phyloP scores from a whole-genome alignment of 2,797 vertebrate genomes.

The Australoheros facetus region DNA sequence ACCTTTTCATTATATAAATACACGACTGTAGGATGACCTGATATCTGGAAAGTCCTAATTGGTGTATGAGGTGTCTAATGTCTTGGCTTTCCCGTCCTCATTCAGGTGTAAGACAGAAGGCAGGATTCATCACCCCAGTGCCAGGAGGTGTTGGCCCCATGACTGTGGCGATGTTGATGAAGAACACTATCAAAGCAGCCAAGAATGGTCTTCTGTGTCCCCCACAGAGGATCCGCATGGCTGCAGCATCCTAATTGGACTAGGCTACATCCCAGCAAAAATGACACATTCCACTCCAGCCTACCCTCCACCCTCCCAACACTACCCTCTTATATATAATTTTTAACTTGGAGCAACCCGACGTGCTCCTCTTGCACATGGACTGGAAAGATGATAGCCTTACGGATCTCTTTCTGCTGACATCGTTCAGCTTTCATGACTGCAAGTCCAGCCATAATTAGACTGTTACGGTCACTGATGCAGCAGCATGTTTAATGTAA shows the following conservation, averaged over 20 bases:
- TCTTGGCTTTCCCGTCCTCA: not conserved
- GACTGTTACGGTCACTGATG: constrained; percentile 70
- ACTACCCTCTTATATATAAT: not conserved
- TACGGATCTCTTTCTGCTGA: constrained; percentile 28
- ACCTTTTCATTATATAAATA: too few relatives aligned
- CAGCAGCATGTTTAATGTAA: constrained; percentile 43
- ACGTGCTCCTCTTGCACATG: constrained; percentile 51
- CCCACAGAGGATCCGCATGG: constrained; percentile 79
- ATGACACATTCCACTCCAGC: constrained; percentile 68
- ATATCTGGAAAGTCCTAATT: not conserved
- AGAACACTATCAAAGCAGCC: constrained; percentile 96
- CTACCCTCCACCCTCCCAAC: not conserved
- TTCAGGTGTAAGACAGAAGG: constrained; percentile 91
- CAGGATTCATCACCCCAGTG: constrained; percentile 94
- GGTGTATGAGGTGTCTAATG: not conserved
- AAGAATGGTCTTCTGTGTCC: constrained; percentile 85
- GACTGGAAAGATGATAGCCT: constrained; percentile 64
- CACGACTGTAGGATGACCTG: not conserved
- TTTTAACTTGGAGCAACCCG: constrained; percentile 20
- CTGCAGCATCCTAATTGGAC: constrained; percentile 75
- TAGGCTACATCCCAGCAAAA: constrained; percentile 14
- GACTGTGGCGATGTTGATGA: constrained; percentile 99
- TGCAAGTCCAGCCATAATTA: constrained; percentile 43
- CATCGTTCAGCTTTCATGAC: constrained; percentile 21
- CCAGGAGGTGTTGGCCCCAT: constrained; percentile 97